Base-by-base conservation (phyloP, 2,797 vertebrate genomes). In the Spatula versicolor region DNA sequence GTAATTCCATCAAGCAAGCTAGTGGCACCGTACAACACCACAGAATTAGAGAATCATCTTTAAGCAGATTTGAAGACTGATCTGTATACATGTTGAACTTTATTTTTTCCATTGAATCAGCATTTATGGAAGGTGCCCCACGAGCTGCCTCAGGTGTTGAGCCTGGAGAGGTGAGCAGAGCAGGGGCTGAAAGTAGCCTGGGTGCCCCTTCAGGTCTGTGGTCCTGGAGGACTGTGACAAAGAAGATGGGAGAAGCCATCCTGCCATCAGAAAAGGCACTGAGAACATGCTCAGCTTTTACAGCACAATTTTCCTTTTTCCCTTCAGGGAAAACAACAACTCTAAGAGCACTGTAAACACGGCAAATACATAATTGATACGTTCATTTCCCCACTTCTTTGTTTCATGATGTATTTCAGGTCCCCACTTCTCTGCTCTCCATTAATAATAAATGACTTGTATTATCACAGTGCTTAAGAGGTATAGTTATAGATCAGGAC, bases 341-440 rank as follows among this genome's bases (percentile, higher is more conserved):
- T 64, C 75, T 68, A 81, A 90, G 52, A 83, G 68, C 69, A 83
- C 28, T 78, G 56, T 66, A 56, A 86, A 58, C 60, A 50, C 0
- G 1, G 66, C 55, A 94, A 69, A 96, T 87, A 69, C 26, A 88
- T 92, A 93, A 95, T 48, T 90, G 54, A 90, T 93, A 86, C 62
- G 23, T 82, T 76, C 35, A 26, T 79, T 66, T 96, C 63, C 66
- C 62, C 30, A 28, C 21, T 79, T 71, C 69, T 55, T 83, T 60
- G 37, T 35, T 45, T 83, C 59, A 41, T 25, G 23, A 52, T 60
- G 46, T 74, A 41, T 76, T 56, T 79, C 63, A 90, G 39, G 48
- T 74, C 56, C 48, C 15, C 11, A 26, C 25, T 82, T 60, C n/a
- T 76, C 88, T 67, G n/a, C 55, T 88, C 58, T 62, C 46, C 35